phyloP scores from a whole-genome alignment of 2,113 vertebrate species.

The Genyomyrus donnyi region DNA sequence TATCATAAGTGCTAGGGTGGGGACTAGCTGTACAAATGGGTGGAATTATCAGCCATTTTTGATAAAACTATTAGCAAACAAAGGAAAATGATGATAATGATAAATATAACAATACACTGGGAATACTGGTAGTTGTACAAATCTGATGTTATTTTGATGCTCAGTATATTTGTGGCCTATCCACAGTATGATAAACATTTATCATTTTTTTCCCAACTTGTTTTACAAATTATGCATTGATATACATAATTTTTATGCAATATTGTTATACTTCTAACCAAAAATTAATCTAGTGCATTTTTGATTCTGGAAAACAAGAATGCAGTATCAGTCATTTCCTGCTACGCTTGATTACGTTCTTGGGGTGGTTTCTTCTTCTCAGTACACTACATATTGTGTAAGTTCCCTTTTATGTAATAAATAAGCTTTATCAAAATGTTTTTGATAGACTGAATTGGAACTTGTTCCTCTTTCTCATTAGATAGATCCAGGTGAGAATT shows the following conservation, averaged over 20 bases:
- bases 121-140: neutral
- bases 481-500: slow-evolving; percentile 32
- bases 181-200: neutral
- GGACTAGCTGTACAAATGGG: neutral
- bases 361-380: neutral
- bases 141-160: neutral
- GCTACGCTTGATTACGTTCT: slow-evolving; percentile 23
- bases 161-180: neutral
- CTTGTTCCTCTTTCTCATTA: slow-evolving; percentile 38
- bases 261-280: neutral
- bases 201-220: neutral
- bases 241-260: neutral
- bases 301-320: slow-evolving; percentile 32
- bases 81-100: neutral
- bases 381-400: neutral
- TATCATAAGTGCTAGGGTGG: neutral
- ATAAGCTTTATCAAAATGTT: slow-evolving; percentile 22
- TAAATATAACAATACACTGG: neutral
- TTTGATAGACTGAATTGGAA: slow-evolving; percentile 38
- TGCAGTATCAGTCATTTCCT: slow-evolving; percentile 44
- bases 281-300: neutral
- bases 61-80: neutral
- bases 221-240: neutral
- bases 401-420: neutral
- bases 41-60: neutral